Base-by-base conservation (phyloP, 1,140 invertebrate genomes). In the Diprion similis region DNA sequence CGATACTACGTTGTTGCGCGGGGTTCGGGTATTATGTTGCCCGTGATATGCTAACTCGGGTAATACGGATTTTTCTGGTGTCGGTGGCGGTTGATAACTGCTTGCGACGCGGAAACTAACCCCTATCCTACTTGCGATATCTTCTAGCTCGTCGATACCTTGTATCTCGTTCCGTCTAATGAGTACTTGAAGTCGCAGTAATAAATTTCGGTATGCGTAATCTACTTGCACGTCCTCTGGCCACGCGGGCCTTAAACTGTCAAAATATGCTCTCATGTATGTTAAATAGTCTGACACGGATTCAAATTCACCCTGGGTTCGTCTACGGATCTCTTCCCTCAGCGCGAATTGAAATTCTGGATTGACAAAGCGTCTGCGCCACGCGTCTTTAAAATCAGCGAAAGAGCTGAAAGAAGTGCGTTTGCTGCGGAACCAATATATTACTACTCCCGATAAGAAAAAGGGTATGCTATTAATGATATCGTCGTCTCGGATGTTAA, bases 41-140 rank as follows among this genome's bases (percentile, higher is more conserved):
- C n/a, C n/a, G n/a, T 13, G 65, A 68, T 73, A 73, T 2, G 72
- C 66, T 11, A 73, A 51, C 7, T 68, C 66, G 15, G 72, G 72
- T 46, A 68, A 68, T 13, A 73, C 13, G 0, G 72, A 73, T 2
- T 51, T n/a, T 19, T 73, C 66, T 45, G 72, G 72, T 8, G 46
- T 10, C 8, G 72, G 72, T 1, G 72, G 72, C 11, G 45, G 15
- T 11, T n/a, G 66, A 19, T 73, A 73, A 1, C 13, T n/a, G 9
- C 37, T 17, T 7, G 24, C 18, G 8, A 46, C 65, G 0, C 10
- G 9, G 66, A 68, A 68, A 10, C 66, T 69, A 15, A n/a, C 11
- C 19, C 68, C 72, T 11, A 51, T 15, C 7, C 24, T 2, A 1
- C 15, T 69, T 6, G 66, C 72, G 3, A 68, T 10, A 13, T 13